phyloP scores from a whole-genome alignment of 2,888 invertebrate species.

The Blastobasis lacticolella region DNA sequence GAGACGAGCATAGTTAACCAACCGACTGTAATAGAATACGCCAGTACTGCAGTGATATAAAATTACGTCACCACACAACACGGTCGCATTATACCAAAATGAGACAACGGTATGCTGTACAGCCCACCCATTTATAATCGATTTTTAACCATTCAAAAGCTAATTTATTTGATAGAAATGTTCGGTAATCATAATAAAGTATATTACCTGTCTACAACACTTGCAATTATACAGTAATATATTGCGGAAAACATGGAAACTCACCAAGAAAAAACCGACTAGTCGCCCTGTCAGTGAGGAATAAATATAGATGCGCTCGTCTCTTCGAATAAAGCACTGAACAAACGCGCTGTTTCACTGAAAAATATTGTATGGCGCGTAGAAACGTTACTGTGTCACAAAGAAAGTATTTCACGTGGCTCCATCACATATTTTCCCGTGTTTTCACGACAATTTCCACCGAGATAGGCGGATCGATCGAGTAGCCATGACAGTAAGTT shows the following conservation, averaged over 20 bases:
- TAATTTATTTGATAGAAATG: constrained; percentile 25
- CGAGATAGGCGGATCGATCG: constrained; percentile 61
- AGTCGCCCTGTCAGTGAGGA: constrained; percentile 53
- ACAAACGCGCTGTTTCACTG: constrained; percentile 34
- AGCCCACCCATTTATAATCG: constrained; percentile 71
- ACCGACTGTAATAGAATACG: constrained; percentile 34
- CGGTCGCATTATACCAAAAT: constrained; percentile 51
- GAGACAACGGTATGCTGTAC: constrained; percentile 37
- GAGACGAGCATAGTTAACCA: constrained; percentile 42
- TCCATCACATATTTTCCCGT: constrained; percentile 56
- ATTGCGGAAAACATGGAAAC: constrained; percentile 39
- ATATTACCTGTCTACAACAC: constrained; percentile 13
- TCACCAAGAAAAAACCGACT: constrained; percentile 57
- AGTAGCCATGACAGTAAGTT: constrained; percentile 65
- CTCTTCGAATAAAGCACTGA: constrained; percentile 57
- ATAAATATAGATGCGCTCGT: constrained; percentile 66
- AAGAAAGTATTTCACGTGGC: constrained; percentile 33
- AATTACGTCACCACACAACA: constrained; percentile 50
- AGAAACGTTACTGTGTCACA: constrained; percentile 20
- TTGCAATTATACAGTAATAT: constrained; percentile 18
- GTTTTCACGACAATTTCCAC: constrained; percentile 57
- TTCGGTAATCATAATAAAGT: constrained; percentile 23
- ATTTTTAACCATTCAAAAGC: constrained; percentile 55
- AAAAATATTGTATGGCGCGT: constrained; percentile 41
- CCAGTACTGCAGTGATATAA: constrained; percentile 34